phyloP scores from a whole-genome alignment of 2,113 vertebrate genomes.

The Ophthalmolycus amberensis region DNA sequence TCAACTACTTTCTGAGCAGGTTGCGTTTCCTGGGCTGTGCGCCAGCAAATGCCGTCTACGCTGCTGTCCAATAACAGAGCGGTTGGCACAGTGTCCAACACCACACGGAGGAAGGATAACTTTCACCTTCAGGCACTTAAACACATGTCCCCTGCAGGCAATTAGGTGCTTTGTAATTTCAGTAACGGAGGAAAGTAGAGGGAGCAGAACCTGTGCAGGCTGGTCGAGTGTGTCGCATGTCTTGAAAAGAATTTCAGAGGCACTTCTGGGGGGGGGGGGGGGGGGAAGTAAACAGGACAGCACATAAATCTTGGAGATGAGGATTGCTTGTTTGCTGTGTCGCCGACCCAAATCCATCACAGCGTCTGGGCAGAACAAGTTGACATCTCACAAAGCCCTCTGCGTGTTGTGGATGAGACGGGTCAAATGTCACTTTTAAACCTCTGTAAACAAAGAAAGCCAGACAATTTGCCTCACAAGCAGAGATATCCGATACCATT shows the following conservation, averaged over 20 bases:
- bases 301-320: conserved; percentile 35
- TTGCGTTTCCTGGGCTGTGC: conserved; percentile 22
- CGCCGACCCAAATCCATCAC: conserved; percentile 45
- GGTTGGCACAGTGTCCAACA: conserved; percentile 55
- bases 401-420: conserved; percentile 17
- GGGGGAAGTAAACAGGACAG: conserved; percentile 33
- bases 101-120: conserved; percentile 39
- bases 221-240: conserved; percentile 7
- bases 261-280: background rate
- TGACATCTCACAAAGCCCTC: conserved; percentile 27
- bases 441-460: conserved; percentile 43
- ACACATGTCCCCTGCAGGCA: conserved; percentile 45
- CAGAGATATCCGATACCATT: conserved; percentile 26
- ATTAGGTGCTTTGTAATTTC: conserved; percentile 55
- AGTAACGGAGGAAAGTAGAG: conserved; percentile 27
- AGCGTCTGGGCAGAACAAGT: background rate
- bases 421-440: conserved; percentile 51
- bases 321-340: conserved; percentile 40
- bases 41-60: conserved; percentile 43
- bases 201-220: conserved; percentile 36
- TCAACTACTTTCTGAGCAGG: conserved; percentile 33
- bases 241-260: conserved; percentile 21
- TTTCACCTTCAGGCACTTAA: conserved; percentile 61
- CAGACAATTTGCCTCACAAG: conserved; percentile 23
- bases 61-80: conserved; percentile 32